Evolutionary conservation across 2,113 vertebrate genomes (phyloP).

Genomic region (Malurus elegans): DNA sequence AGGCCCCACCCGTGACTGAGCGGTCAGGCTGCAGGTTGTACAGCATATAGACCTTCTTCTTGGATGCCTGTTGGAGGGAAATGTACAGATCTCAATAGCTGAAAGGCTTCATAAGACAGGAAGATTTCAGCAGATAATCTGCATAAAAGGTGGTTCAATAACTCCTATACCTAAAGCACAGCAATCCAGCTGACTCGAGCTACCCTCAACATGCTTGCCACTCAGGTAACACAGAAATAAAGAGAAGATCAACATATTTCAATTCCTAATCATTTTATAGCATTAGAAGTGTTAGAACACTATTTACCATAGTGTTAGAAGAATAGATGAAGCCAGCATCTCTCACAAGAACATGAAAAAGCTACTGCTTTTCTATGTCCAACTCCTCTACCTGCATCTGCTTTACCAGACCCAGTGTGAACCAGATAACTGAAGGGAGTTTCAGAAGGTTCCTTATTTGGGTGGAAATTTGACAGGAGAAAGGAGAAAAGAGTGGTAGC

Average conservation of each 20-base stretch:
- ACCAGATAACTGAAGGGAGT: neutral
- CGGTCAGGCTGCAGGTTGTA: constrained; percentile 96
- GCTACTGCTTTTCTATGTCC: neutral
- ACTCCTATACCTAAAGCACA: neutral
- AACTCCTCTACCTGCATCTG: neutral
- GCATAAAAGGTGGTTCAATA: neutral
- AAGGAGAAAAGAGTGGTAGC: neutral
- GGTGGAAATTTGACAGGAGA: neutral
- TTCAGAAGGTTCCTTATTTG: neutral
- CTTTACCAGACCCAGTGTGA: neutral
- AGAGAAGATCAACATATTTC: neutral
- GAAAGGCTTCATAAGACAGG: neutral
- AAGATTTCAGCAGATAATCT: neutral
- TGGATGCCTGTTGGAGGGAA: constrained; percentile 84
- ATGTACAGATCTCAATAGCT: neutral
- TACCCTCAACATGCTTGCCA: neutral
- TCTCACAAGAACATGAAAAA: neutral
- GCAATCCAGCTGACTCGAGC: neutral
- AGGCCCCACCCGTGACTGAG: constrained; percentile 94
- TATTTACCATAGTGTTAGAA: neutral
- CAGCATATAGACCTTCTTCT: constrained; percentile 98
- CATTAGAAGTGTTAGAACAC: too few relatives aligned
- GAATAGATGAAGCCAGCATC: neutral
- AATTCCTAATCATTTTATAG: neutral
- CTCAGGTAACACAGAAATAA: neutral